phyloP scores from a whole-genome alignment of 2,797 vertebrate species.

The Danio tinwini region DNA sequence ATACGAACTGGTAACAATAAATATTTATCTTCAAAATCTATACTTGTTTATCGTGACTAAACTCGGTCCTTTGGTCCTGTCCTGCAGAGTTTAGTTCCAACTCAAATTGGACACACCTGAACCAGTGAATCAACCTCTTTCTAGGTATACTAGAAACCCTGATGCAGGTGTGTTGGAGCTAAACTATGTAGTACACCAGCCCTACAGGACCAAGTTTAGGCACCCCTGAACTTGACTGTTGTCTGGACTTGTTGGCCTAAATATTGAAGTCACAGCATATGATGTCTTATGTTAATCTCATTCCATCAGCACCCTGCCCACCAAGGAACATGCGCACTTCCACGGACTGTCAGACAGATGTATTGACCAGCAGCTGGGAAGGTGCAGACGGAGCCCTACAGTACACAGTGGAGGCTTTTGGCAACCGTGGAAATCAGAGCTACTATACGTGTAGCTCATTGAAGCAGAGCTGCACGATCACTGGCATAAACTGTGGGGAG shows the following conservation, averaged over 20 bases:
- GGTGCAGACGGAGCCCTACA: slow-evolving; percentile 69
- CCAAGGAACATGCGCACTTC: slow-evolving; percentile 71
- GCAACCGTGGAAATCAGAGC: slow-evolving; percentile 65
- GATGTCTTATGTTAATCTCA: neutral
- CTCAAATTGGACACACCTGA: too few species aligned
- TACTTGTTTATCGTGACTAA: neutral
- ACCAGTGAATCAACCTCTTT: too few species aligned
- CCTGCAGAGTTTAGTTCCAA: too few species aligned
- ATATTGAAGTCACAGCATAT: neutral
- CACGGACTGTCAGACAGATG: slow-evolving; percentile 65
- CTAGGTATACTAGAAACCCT: too few species aligned
- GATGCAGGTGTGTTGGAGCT: too few species aligned
- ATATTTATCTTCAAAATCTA: neutral
- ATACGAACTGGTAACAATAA: slow-evolving; percentile 74
- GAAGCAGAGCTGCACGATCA: slow-evolving; percentile 75
- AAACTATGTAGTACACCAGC: too few species aligned
- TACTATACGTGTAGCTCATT: slow-evolving; percentile 75
- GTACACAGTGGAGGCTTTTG: slow-evolving; percentile 74
- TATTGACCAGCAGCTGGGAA: slow-evolving; percentile 77
- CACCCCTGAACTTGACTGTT: neutral
- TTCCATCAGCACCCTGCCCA: slow-evolving; percentile 78
- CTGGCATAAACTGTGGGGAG: slow-evolving; percentile 75
- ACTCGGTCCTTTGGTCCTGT: too few species aligned
- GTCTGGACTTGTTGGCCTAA: neutral
- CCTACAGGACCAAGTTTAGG: too few species aligned